A percentile compares a stretch with the other conserved stretches of the same genome.
Evolutionary conservation across 2,797 vertebrate species (phyloP).

Genomic region (Gallirallus australis): DNA sequence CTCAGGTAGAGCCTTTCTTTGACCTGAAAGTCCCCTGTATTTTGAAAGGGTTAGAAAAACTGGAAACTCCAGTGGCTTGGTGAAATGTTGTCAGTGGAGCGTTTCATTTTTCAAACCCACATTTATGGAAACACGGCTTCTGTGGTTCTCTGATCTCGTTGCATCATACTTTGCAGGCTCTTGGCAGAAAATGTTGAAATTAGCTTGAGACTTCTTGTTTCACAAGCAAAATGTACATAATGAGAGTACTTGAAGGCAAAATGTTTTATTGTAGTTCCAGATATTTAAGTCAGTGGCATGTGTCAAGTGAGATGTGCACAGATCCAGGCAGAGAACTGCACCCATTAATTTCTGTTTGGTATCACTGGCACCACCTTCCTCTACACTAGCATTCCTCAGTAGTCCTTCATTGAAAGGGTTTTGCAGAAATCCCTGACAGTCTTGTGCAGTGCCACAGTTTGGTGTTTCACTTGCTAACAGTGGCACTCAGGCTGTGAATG

Average conservation of each 20-base stretch:
- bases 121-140: neutral
- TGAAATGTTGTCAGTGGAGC: neutral
- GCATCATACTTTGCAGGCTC: neutral
- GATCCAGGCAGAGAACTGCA: neutral
- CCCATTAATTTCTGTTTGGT: neutral
- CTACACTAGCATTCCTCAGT: neutral
- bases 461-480: neutral
- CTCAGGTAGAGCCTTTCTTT: neutral
- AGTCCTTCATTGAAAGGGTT: neutral
- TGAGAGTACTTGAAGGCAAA: neutral
- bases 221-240: neutral
- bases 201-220: neutral
- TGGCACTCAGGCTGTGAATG: neutral
- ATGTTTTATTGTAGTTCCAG: neutral
- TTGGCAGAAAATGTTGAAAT: neutral
- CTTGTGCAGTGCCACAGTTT: neutral
- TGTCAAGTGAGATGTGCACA: neutral
- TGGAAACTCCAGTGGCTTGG: neutral
- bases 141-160: constrained; percentile 1
- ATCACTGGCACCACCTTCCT: neutral
- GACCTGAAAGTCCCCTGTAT: neutral
- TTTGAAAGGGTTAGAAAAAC: constrained; percentile 5
- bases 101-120: constrained; percentile 30
- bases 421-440: neutral
- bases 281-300: neutral